phyloP scores from a whole-genome alignment of 2,888 invertebrate species.

The Alsophila aescularia region DNA sequence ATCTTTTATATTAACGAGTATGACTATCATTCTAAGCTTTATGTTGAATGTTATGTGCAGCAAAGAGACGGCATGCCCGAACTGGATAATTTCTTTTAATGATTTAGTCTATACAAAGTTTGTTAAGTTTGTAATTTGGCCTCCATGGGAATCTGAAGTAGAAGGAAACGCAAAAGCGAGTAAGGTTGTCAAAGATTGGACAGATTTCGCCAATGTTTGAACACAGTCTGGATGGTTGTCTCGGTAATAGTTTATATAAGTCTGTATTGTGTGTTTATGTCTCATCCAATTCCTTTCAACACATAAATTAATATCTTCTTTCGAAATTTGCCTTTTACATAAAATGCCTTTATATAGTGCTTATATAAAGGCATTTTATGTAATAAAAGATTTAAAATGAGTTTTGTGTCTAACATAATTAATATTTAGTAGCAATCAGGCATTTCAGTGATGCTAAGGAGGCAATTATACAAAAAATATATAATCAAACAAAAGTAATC shows the following conservation, averaged over 20 bases:
- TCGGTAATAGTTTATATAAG: slow-evolving; percentile 19
- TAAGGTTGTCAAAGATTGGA: slow-evolving; percentile 25
- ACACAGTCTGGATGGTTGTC: slow-evolving; percentile 20
- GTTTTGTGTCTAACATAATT: no score
- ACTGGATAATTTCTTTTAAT: slow-evolving; percentile 16
- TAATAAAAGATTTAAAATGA: no score
- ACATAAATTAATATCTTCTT: background rate
- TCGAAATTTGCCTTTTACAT: background rate
- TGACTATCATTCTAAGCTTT: slow-evolving; percentile 16
- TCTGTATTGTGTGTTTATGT: slow-evolving; percentile 23
- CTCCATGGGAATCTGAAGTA: slow-evolving; percentile 15
- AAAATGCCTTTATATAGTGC: background rate
- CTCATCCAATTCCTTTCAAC: slow-evolving; percentile 1
- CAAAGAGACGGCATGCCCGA: slow-evolving; percentile 2
- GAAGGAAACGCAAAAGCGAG: slow-evolving; percentile 1
- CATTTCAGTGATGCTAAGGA: no score
- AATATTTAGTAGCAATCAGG: no score
- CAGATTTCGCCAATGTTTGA: slow-evolving; percentile 29
- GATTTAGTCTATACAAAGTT: slow-evolving; percentile 17
- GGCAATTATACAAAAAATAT: no score
- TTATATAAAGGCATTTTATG: no score
- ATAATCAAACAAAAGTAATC: no score
- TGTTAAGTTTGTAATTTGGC: slow-evolving; percentile 15
- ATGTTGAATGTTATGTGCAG: slow-evolving; percentile 16
- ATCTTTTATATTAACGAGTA: slow-evolving; percentile 32